These are phyloP conservation scores for Hyperoplus immaculatus DNA, from an alignment of 2,797 vertebrate genomes.

Conservation along the genomic window DNA sequence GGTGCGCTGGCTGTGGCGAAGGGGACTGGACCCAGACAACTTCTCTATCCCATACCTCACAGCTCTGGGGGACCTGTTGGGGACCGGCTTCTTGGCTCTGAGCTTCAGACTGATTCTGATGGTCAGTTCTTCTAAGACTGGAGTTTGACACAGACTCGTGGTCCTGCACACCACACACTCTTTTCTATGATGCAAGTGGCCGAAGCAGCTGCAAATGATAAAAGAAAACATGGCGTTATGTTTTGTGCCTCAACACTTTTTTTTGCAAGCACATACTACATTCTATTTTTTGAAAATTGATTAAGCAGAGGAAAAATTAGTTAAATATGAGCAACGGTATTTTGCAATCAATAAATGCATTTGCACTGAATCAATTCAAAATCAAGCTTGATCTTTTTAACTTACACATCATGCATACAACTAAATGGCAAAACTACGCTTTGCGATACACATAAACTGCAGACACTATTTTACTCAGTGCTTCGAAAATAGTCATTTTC, in stretches of 20 bases:
- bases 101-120: constrained; percentile 83
- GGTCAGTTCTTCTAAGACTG: constrained; percentile 27
- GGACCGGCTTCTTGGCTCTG: constrained; percentile 88
- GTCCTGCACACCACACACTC: background rate
- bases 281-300: constrained; percentile 2
- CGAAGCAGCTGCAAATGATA: constrained; percentile 11
- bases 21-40: constrained; percentile 90
- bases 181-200: constrained; percentile 14
- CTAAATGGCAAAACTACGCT: too few species aligned
- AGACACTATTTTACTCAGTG: too few species aligned
- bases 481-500: too few species aligned
- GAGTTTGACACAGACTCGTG: constrained; percentile 42
- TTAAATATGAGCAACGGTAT: background rate
- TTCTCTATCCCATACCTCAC: constrained; percentile 95
- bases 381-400: too few species aligned
- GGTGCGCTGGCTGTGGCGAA: constrained; percentile 88
- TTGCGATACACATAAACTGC: too few species aligned
- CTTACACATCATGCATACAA: too few species aligned
- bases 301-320: background rate
- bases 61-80: constrained; percentile 91
- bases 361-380: background rate
- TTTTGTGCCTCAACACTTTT: background rate
- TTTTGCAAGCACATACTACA: background rate
- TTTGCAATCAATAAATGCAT: background rate
- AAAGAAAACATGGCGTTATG: background rate